Base-by-base conservation (phyloP, 2,797 vertebrate genomes). In the Danio albolineatus region DNA sequence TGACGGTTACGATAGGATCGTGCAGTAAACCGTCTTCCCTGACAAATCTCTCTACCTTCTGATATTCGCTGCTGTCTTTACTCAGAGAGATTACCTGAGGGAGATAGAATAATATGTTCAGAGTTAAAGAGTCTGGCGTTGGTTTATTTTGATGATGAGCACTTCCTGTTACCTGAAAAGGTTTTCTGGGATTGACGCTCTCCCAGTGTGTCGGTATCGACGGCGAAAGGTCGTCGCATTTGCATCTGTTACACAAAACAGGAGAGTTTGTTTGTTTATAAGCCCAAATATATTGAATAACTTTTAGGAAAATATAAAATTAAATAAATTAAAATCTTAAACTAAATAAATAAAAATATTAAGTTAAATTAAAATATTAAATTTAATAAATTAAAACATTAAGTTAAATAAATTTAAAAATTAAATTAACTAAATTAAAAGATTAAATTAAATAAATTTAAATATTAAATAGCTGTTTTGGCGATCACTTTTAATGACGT, bases 121-220 rank as follows among this genome's bases (percentile, higher is more conserved):
- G 7, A 6, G 13, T 28, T 28, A 28, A 28, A 38, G 43, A 43
- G 17, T 46, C 36, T 0, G 9, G 41, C 12, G 39, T 17, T 7
- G 19, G 59, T 21, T 41, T 21, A 60, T 14, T 46, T 0, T 44
- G 4, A 4, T 14, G 90, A 70, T 10, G 8, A 76, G 48, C 39
- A 28, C 38, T 65, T 44, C 5, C 3, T 21, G 39, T 16, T 89
- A 97, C 96, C 95, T 96, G 94, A 14, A 94, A 96, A 0, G 95
- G 93, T 4, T 81, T 78, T 0, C 88, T 76, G 0, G 90, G 86
- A 54, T 96, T 94, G 78, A 95, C 87, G 1, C 85, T 89, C 74
- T 96, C 95, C 96, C 96, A 97, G 87, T 92, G 92, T 0, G 90
- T 81, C 0, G 95, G 95, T 61, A 91, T 49, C 12, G 91, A 16